phyloP scores from a whole-genome alignment of 2,888 invertebrate species.

The Eumacrocentrus americanus region DNA sequence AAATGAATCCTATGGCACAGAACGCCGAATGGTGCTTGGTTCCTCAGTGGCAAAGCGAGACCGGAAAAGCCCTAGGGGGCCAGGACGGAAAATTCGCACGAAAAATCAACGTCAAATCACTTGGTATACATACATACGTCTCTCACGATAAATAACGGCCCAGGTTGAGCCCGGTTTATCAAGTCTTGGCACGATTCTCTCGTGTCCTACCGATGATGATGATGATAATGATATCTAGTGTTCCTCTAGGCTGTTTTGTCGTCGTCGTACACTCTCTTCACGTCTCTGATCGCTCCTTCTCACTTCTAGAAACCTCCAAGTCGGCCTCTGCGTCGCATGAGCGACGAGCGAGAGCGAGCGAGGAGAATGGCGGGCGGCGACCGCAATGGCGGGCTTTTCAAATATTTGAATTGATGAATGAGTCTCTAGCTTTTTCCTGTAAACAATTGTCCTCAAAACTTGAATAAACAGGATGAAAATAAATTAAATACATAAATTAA shows the following conservation, averaged over 20 bases:
- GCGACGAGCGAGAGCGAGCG: not conserved
- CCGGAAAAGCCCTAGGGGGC: not conserved
- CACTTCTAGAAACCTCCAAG: too few relatives aligned
- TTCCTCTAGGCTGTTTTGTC: not conserved
- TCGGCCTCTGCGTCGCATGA: not conserved
- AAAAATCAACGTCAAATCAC: not conserved
- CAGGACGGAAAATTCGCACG: too few relatives aligned
- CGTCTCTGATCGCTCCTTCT: too few relatives aligned
- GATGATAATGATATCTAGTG: not conserved
- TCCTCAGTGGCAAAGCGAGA: not conserved
- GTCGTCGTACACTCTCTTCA: not conserved
- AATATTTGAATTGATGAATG: too few relatives aligned
- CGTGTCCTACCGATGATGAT: not conserved
- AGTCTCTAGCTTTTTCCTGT: too few relatives aligned
- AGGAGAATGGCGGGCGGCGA: not conserved
- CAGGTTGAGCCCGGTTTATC: not conserved
- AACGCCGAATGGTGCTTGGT: too few relatives aligned
- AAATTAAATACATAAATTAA: too few relatives aligned
- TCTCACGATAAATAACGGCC: constrained; percentile 15
- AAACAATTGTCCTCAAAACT: too few relatives aligned
- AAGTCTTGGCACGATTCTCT: not conserved
- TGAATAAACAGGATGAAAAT: too few relatives aligned
- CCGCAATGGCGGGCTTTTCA: not conserved
- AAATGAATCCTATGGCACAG: too few relatives aligned
- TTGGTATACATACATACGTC: not conserved